These are phyloP conservation scores for Picus viridis DNA, from an alignment of 2,797 vertebrate species.

Conservation along the genomic window DNA sequence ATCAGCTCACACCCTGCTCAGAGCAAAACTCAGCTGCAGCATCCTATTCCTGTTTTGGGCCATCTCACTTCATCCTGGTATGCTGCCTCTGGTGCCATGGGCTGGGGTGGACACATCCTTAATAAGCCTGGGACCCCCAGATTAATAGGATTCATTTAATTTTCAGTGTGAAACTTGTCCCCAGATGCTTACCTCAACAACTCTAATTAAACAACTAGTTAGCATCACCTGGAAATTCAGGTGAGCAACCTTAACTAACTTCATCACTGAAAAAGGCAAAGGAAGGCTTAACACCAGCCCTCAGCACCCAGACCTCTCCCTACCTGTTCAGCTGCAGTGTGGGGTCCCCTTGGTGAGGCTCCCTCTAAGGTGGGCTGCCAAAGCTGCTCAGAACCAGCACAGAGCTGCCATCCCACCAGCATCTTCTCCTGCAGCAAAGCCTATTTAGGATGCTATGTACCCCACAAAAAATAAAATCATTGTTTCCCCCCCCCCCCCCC, in stretches of 20 bases:
- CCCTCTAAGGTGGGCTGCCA: not conserved
- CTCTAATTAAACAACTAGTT: not conserved
- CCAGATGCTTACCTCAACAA: fast-evolving
- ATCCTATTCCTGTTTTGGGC: fast-evolving
- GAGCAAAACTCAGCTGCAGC: fast-evolving
- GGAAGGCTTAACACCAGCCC: not conserved
- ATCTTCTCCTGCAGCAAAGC: not conserved
- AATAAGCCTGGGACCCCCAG: fast-evolving
- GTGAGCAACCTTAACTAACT: not conserved
- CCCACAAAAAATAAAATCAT: not conserved
- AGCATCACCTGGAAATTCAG: not conserved
- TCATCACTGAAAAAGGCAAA: not conserved
- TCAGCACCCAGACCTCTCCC: not conserved
- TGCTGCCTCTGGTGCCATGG: fast-evolving
- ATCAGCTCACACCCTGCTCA: fast-evolving
- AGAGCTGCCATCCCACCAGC: not conserved
- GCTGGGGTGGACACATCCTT: not conserved
- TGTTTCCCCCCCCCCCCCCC: no score
- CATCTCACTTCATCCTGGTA: not conserved
- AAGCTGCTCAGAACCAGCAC: not conserved
- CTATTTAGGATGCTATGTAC: not conserved
- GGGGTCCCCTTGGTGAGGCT: fast-evolving
- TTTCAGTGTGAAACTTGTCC: not conserved
- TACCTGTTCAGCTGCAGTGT: fast-evolving
- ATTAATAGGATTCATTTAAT: not conserved